A percentile compares a stretch with the other conserved stretches of the same genome.
Conservation (phyloP, 1,140 invertebrate genomes). For the Drosophila varians region DNA sequence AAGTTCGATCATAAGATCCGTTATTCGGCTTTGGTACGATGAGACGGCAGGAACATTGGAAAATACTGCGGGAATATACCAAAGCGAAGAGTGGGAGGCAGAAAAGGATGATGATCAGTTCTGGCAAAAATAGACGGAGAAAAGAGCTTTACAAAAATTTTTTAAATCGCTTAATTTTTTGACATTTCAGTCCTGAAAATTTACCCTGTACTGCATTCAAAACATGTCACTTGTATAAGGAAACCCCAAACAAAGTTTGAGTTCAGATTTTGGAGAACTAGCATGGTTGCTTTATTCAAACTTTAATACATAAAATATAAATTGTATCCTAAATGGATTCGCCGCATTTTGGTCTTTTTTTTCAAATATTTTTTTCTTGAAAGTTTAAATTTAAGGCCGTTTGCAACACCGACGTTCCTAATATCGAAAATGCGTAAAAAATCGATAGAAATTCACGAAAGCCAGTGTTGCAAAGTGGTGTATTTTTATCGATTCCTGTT, state of each 20-base stretch:
- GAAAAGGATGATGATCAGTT: slow-evolving; percentile 1
- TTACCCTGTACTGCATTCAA: background rate
- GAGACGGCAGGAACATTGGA: slow-evolving; percentile 9
- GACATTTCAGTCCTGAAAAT: background rate
- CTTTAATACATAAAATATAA: no score
- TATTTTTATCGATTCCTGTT: background rate
- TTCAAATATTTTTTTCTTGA: no score
- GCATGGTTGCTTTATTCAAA: no score
- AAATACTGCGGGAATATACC: slow-evolving; percentile 23
- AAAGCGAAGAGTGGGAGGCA: background rate
- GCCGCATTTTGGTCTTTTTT: no score
- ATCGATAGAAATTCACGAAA: no score
- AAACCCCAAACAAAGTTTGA: no score
- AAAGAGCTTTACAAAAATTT: background rate
- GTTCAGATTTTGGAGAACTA: no score
- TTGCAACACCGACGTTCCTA: background rate
- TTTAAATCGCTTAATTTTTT: background rate
- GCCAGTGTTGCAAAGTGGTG: no score
- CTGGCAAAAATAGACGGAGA: background rate
- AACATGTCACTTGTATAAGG: no score
- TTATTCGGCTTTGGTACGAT: slow-evolving; percentile 43
- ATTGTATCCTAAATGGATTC: no score
- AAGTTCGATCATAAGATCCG: slow-evolving; percentile 48
- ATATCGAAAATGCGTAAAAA: no score
- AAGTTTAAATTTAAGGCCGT: background rate